phyloP scores from a whole-genome alignment of 1,140 invertebrate species.

The Brachionus plicatilis region DNA sequence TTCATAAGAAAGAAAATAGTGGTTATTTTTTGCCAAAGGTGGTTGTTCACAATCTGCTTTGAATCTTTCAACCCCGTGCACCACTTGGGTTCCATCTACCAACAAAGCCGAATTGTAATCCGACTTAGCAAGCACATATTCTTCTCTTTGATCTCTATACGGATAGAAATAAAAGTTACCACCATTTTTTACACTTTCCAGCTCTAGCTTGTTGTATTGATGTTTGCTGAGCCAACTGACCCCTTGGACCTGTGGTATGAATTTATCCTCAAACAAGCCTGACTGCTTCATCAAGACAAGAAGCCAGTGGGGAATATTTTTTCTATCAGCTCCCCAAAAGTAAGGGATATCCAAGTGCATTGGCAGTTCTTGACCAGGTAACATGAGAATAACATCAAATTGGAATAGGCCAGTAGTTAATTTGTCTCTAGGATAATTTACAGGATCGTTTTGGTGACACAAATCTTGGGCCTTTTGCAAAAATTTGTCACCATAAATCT shows the following conservation, averaged over 20 bases:
- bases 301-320: slow-evolving; percentile 15
- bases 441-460: not conserved
- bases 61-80: slow-evolving; percentile 30
- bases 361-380: slow-evolving; percentile 16
- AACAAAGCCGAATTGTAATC: slow-evolving; percentile 22
- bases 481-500: slow-evolving; percentile 21
- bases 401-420: not conserved
- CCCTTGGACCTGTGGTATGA: slow-evolving; percentile 26
- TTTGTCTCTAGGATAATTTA: not conserved
- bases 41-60: slow-evolving; percentile 17
- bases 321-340: slow-evolving; percentile 23
- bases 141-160: not conserved
- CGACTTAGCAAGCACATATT: slow-evolving; percentile 11
- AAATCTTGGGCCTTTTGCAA: not conserved
- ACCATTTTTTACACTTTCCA: slow-evolving; percentile 20
- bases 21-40: slow-evolving; percentile 18
- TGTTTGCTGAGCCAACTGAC: slow-evolving; percentile 27
- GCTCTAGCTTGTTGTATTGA: slow-evolving; percentile 15
- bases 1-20: slow-evolving; percentile 7
- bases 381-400: slow-evolving; percentile 18
- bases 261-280: not conserved
- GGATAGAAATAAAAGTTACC: slow-evolving; percentile 38
- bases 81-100: slow-evolving; percentile 33
- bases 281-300: slow-evolving; percentile 28
- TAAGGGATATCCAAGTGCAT: slow-evolving; percentile 29